Evolutionary conservation across 2,113 vertebrate genomes (phyloP).

Genomic region (Dendrocopos noguchii): DNA sequence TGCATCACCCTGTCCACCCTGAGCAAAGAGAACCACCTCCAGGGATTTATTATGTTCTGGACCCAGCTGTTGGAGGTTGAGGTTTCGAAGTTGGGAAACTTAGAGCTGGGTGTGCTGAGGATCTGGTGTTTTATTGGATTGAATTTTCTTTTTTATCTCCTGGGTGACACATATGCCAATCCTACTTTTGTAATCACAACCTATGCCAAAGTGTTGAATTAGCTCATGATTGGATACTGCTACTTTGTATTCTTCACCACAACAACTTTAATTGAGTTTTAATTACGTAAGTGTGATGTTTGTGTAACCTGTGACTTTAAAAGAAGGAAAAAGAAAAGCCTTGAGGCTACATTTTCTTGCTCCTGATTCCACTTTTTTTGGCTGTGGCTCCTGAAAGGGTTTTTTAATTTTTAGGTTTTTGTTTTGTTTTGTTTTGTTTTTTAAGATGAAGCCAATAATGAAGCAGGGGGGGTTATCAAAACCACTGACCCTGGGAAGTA

Average conservation of each 20-base stretch:
- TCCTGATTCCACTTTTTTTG: background rate
- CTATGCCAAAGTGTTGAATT: background rate
- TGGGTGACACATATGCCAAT: background rate
- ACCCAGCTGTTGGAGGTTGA: background rate
- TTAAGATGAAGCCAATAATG: background rate
- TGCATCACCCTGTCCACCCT: background rate
- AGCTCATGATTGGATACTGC: background rate
- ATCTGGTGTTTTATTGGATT: background rate
- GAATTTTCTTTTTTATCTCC: background rate
- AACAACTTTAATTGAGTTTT: background rate
- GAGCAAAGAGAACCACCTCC: background rate
- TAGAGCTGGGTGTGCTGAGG: background rate
- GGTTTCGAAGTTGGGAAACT: background rate
- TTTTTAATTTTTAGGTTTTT: background rate
- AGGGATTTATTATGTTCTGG: background rate
- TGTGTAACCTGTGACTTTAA: conserved; percentile 54
- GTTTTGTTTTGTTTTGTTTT: background rate
- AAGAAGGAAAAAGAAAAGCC: conserved; percentile 1
- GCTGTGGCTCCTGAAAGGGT: background rate
- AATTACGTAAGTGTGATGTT: conserved; percentile 6
- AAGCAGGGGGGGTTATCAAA: background rate
- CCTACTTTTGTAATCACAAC: background rate
- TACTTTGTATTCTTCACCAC: background rate
- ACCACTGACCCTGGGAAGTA: background rate
- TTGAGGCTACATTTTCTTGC: background rate